Base-by-base conservation (phyloP, 1,140 invertebrate genomes). In the Drosophila orena region DNA sequence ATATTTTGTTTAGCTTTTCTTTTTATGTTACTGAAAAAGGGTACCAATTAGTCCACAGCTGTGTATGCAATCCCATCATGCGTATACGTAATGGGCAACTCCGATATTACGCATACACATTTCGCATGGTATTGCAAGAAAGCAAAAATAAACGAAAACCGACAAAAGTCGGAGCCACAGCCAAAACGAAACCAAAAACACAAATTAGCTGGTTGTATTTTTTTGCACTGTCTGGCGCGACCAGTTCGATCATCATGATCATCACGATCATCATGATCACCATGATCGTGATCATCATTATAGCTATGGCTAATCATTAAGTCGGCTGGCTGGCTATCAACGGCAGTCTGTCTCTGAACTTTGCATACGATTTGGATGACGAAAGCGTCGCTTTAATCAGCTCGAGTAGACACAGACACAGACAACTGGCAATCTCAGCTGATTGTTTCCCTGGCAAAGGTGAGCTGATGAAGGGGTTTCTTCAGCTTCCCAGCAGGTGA, bases 61-160 rank as follows among this genome's bases (percentile, higher is more conserved):
- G 20, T 62, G 4, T 2, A 14, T 10, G 7, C 2, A 17, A 47
- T 22, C 11, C 24, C 27, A 11, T 38, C 40, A 46, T 59, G 46
- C 80, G 81, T 75, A 77, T 64, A 80, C 62, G 77, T 55, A 83
- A 81, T 78, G 68, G 37, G 38, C 35, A 43, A 71, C 46, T 40
- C 37, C 17, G 8, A 34, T 11, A 89, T 88, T 83, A 76, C 70
- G 79, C 66, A 88, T 79, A 75, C 44, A 43, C 37, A 56, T 52
- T 69, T 64, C 44, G 20, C 14, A 59, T 34, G 58, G 59, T 59
- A 37, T 66, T 62, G 50, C 55, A 66, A 73, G 55, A 44, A 66
- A 4, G 0, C 35, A 40, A 43, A 43, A 61, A 53, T 20, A 40
- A 46, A 38, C 8, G 34, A 47, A 61, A 77, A 60, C 35, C 50